Evolutionary conservation across 2,113 vertebrate genomes (phyloP).

Genomic region (Mesocricetus auratus): DNA sequence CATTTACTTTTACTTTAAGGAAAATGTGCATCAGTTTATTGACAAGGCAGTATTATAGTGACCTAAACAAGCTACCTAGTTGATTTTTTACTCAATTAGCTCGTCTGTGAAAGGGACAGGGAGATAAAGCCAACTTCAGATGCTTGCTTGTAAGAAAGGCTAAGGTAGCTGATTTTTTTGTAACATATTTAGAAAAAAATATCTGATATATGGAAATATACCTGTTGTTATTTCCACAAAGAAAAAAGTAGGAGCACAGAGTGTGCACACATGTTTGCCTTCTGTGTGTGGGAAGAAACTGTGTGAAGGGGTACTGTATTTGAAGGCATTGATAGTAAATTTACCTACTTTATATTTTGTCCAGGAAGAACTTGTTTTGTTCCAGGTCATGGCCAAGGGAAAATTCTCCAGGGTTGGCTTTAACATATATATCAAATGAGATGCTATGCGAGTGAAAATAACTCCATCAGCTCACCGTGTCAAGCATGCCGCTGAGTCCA

Average conservation of each 20-base stretch:
- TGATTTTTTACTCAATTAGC: neutral
- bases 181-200: neutral
- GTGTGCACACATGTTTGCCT: neutral
- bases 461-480: neutral
- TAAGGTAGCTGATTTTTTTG: neutral
- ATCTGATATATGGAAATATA: neutral
- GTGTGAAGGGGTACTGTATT: neutral
- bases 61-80: constrained; percentile 36
- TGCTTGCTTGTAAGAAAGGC: neutral
- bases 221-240: constrained; percentile 10
- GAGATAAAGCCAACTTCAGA: neutral
- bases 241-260: neutral
- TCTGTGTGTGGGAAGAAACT: neutral
- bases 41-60: neutral
- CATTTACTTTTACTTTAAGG: constrained; percentile 17
- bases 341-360: neutral
- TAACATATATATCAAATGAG: neutral
- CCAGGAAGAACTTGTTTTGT: neutral
- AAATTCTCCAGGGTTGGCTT: neutral
- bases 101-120: neutral
- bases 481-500: neutral
- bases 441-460: neutral
- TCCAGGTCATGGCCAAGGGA: neutral
- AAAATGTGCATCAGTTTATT: constrained; percentile 20
- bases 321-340: constrained; percentile 20